Percentiles rank a stretch among this genome's conserved stretches.
Evolutionary conservation across 2,113 vertebrate genomes (phyloP).

Genomic region (Ctenomys sociabilis): DNA sequence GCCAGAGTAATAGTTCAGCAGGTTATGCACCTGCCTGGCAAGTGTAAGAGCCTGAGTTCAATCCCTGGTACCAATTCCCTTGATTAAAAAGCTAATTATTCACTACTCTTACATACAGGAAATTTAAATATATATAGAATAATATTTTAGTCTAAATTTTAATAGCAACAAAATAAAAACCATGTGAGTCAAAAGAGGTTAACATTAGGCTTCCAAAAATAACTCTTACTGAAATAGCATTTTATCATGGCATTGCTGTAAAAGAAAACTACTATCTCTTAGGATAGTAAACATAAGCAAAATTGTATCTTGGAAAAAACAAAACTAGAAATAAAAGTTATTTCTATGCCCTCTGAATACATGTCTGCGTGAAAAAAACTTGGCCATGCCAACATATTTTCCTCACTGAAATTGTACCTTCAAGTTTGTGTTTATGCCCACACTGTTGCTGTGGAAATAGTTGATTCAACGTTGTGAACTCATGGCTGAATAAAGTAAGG

Average conservation of each 20-base stretch:
- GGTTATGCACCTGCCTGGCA: no score
- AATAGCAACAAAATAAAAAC: slow-evolving; percentile 23
- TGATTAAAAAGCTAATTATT: slow-evolving; percentile 81
- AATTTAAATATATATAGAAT: slow-evolving; percentile 82
- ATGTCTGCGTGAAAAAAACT: not conserved
- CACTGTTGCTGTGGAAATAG: slow-evolving; percentile 77
- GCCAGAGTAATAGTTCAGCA: no score
- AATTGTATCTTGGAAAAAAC: slow-evolving; percentile 14
- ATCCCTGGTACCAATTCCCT: no score
- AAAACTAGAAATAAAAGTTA: not conserved
- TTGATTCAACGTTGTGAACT: slow-evolving; percentile 42
- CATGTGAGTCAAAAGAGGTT: slow-evolving; percentile 27
- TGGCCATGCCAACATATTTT: not conserved
- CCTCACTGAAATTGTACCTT: slow-evolving; percentile 43
- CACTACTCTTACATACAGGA: slow-evolving; percentile 71
- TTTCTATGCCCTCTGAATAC: not conserved
- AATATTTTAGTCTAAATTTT: slow-evolving; percentile 52
- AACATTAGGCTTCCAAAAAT: not conserved
- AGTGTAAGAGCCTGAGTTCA: no score
- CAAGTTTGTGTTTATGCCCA: slow-evolving; percentile 63
- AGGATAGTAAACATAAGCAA: not conserved
- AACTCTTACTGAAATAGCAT: not conserved
- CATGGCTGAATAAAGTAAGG: slow-evolving; percentile 59
- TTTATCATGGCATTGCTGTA: not conserved
- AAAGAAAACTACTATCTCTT: not conserved